Percentiles rank a stretch among this genome's conserved stretches.
Evolutionary conservation across 2,888 invertebrate species (phyloP).

Genomic region (Parapristionchus giblindavisi): DNA sequence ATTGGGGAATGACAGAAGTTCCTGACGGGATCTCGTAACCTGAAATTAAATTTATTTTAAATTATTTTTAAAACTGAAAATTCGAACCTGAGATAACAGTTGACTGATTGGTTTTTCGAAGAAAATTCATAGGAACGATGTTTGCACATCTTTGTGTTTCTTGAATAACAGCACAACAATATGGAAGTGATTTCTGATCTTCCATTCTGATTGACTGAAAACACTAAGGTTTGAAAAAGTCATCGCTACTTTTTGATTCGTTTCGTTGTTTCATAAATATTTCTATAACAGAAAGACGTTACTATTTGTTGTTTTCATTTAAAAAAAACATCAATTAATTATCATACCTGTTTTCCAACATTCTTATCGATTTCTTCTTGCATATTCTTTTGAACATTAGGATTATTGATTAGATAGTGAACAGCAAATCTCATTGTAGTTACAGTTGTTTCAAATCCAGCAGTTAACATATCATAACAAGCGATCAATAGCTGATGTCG

Average conservation of each 20-base stretch:
- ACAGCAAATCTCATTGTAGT: neutral
- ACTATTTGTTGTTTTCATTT: no score
- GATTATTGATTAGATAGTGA: constrained; percentile 1
- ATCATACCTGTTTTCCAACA: constrained; percentile 8
- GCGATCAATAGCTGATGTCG: neutral
- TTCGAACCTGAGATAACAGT: neutral
- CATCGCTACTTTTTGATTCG: no score
- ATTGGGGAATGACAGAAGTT: neutral
- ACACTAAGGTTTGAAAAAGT: no score
- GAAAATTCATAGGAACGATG: constrained; percentile 14
- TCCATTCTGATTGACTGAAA: constrained; percentile 22
- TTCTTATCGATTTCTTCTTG: constrained; percentile 3
- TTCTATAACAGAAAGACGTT: no score
- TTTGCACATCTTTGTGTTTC: neutral
- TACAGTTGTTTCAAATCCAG: constrained; percentile 31
- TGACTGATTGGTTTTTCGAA: neutral
- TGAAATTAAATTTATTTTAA: neutral
- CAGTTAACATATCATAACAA: constrained; percentile 11
- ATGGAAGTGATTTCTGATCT: constrained; percentile 25
- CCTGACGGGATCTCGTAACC: neutral
- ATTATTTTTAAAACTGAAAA: neutral
- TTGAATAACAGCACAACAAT: constrained; percentile 20
- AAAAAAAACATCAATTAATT: neutral
- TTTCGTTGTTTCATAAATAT: no score
- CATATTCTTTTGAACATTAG: neutral